Conservation (phyloP, 2,888 invertebrate genomes). For the Himalopsyche anomala region DNA sequence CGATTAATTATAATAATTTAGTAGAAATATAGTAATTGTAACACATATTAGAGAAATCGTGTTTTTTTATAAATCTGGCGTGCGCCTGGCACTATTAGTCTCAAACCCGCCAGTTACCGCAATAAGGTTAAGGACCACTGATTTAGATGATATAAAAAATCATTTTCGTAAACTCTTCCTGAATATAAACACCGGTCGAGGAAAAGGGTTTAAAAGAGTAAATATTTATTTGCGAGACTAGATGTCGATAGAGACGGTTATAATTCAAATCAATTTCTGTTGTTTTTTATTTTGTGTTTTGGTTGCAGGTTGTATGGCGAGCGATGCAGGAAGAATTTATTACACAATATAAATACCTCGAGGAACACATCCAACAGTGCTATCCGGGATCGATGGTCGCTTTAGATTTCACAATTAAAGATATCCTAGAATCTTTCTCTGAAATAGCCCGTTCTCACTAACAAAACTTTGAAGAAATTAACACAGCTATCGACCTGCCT, state of each 20-base stretch:
- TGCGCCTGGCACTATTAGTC: too few species aligned
- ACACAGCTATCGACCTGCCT: background rate
- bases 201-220: too few species aligned
- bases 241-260: background rate
- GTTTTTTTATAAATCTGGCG: too few species aligned
- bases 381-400: conserved; percentile 97
- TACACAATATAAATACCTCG: conserved; percentile 94
- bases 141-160: too few species aligned
- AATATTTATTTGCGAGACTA: background rate
- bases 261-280: conserved; percentile 2
- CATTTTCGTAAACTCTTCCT: too few species aligned
- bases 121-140: too few species aligned
- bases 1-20: too few species aligned
- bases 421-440: conserved; percentile 97
- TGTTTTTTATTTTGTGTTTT: background rate
- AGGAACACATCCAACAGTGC: conserved; percentile 94
- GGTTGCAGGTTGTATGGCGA: conserved; percentile 94
- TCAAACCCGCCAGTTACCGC: too few species aligned
- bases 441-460: conserved; percentile 98
- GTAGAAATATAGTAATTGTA: too few species aligned
- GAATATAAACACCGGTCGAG: too few species aligned
- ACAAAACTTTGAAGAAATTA: conserved; percentile 65
- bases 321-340: conserved; percentile 99
- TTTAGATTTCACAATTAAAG: conserved; percentile 95
- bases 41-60: too few species aligned